phyloP scores from a whole-genome alignment of 1,140 invertebrate genomes.

The Euwallacea fornicatus region DNA sequence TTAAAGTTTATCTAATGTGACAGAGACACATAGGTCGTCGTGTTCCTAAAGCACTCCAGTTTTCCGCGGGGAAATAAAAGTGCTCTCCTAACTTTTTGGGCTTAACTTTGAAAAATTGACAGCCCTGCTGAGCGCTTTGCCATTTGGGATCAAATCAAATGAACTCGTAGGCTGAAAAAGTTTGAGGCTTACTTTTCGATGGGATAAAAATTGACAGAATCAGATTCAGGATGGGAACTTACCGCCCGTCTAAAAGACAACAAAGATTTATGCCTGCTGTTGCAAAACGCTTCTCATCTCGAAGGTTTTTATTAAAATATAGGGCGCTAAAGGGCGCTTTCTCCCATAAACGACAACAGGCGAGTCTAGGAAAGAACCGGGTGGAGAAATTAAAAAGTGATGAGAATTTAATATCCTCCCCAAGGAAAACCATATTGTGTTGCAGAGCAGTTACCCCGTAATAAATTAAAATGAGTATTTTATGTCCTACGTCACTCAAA shows the following conservation, averaged over 20 bases:
- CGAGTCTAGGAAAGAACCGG: constrained; percentile 18
- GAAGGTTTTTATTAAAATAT: neutral
- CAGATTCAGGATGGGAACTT: too few relatives aligned
- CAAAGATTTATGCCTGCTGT: too few relatives aligned
- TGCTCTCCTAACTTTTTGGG: constrained; percentile 15
- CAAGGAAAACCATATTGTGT: constrained; percentile 27
- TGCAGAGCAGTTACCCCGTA: constrained; percentile 12
- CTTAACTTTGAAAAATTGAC: constrained; percentile 22
- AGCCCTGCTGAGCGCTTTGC: constrained; percentile 15
- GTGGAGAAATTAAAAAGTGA: constrained; percentile 34
- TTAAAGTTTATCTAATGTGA: constrained; percentile 28
- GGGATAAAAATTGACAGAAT: too few relatives aligned
- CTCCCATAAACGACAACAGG: constrained; percentile 21
- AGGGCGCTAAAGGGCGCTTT: constrained; percentile 1
- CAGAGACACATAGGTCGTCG: constrained; percentile 21
- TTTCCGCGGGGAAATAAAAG: constrained; percentile 25
- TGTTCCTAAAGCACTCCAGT: constrained; percentile 12
- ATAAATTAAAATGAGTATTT: constrained; percentile 34
- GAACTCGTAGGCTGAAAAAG: constrained; percentile 4
- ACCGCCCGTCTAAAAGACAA: too few relatives aligned
- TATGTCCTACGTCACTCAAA: constrained; percentile 17
- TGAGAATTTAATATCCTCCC: constrained; percentile 34
- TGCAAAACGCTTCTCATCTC: neutral
- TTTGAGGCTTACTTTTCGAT: neutral
- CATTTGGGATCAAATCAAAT: constrained; percentile 17